phyloP scores from a whole-genome alignment of 2,888 invertebrate genomes.

The Xiphydria camelus region DNA sequence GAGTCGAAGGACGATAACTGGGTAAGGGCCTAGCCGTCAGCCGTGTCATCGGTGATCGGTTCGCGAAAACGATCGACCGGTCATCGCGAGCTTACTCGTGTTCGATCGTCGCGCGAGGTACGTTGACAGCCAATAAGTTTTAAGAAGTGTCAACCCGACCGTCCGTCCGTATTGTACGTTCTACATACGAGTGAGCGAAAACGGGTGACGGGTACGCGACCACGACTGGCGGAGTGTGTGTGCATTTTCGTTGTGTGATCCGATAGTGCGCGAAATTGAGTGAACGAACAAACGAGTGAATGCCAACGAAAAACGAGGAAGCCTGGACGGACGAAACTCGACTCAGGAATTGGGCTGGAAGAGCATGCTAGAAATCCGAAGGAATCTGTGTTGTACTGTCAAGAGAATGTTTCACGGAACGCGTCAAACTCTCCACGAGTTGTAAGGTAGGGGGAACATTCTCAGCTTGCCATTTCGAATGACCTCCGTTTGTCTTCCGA shows the following conservation, averaged over 20 bases:
- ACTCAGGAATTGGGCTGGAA: constrained; percentile 20
- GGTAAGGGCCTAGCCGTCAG: constrained; percentile 34
- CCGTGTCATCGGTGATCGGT: constrained; percentile 36
- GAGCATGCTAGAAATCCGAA: constrained; percentile 26
- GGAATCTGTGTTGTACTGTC: constrained; percentile 16
- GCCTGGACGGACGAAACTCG: constrained; percentile 23
- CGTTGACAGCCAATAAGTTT: constrained; percentile 16
- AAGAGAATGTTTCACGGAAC: constrained; percentile 27
- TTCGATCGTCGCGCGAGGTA: constrained; percentile 6
- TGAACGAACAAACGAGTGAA: not conserved
- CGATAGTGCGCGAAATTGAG: not conserved
- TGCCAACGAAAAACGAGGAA: constrained; percentile 4
- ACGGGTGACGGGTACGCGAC: constrained; percentile 33
- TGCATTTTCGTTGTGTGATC: not conserved
- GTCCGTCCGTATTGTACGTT: constrained; percentile 34
- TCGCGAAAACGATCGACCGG: constrained; percentile 13
- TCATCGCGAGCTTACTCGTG: not conserved
- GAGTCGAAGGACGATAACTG: constrained; percentile 51
- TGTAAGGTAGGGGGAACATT: not conserved
- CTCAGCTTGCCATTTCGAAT: not conserved
- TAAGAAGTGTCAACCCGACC: constrained; percentile 30
- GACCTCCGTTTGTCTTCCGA: not conserved
- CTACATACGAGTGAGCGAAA: constrained; percentile 15
- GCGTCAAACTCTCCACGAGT: not conserved
- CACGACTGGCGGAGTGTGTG: constrained; percentile 5